Conservation (phyloP, 2,797 vertebrate genomes). For the Cynopterus sphinx region DNA sequence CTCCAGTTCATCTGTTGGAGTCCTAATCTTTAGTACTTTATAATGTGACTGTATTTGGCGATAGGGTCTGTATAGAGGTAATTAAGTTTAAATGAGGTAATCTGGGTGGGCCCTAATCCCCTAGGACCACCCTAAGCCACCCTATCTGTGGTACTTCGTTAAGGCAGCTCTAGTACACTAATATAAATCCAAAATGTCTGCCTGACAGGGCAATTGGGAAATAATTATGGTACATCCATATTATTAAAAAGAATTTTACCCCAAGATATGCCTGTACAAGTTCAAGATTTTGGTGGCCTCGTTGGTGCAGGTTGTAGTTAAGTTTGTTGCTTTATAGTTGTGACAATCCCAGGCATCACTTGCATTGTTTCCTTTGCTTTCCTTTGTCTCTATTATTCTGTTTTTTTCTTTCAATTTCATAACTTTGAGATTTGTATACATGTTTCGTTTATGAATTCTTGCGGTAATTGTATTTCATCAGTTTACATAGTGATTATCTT, state of each 20-base stretch:
- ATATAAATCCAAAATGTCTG: background rate
- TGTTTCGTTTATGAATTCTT: background rate
- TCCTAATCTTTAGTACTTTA: background rate
- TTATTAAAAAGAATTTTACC: background rate
- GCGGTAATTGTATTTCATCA: background rate
- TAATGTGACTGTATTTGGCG: background rate
- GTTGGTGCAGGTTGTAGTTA: background rate
- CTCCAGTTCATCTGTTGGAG: background rate
- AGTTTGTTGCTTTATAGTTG: background rate
- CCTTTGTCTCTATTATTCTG: background rate
- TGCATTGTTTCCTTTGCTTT: background rate
- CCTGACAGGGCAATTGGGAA: background rate
- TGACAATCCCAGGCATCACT: background rate
- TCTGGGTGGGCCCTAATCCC: background rate
- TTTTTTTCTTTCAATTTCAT: background rate
- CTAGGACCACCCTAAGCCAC: background rate
- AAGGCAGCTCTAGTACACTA: background rate
- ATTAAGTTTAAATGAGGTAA: background rate
- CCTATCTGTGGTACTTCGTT: background rate
- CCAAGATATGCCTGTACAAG: background rate
- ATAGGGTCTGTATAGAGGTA: background rate
- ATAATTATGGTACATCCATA: background rate
- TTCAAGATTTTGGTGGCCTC: background rate
- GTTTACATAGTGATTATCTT: constrained; percentile 24
- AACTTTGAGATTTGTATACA: background rate